Conservation (phyloP, 2,888 invertebrate species). For the Notodonta dromedarius region DNA sequence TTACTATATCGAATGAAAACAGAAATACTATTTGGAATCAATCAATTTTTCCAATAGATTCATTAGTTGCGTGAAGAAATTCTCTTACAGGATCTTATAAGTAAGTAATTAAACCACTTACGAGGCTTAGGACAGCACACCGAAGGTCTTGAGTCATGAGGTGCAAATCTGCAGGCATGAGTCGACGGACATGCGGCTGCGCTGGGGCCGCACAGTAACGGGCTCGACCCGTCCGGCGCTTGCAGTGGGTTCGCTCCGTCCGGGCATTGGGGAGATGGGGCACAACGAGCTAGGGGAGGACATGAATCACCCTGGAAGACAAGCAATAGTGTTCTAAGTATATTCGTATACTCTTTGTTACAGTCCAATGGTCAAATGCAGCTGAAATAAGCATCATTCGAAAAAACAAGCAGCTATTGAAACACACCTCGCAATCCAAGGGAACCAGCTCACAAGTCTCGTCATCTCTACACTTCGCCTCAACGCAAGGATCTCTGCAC, state of each 20-base stretch:
- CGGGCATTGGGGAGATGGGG: constrained; percentile 82
- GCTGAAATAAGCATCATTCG: too few relatives aligned
- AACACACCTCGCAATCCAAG: constrained; percentile 71
- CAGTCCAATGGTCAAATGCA: too few relatives aligned
- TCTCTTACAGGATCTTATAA: too few relatives aligned
- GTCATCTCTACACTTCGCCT: constrained; percentile 87
- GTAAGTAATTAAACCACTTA: constrained; percentile 60
- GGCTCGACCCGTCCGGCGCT: constrained; percentile 81
- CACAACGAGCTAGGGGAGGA: constrained; percentile 91
- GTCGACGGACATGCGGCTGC: constrained; percentile 92
- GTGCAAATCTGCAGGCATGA: constrained; percentile 93
- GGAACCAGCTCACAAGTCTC: constrained; percentile 79
- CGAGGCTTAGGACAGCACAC: constrained; percentile 95
- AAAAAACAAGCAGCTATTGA: background rate
- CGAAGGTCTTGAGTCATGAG: constrained; percentile 89
- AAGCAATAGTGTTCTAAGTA: background rate
- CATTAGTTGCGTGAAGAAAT: too few relatives aligned
- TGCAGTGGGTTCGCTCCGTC: constrained; percentile 57
- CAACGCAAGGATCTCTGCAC: constrained; percentile 91
- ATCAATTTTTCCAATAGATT: too few relatives aligned
- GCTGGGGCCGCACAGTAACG: constrained; percentile 88
- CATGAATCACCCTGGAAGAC: constrained; percentile 84
- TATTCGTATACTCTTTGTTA: too few relatives aligned
- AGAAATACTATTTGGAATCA: too few relatives aligned
- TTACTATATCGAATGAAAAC: too few relatives aligned